phyloP scores from a whole-genome alignment of 2,888 invertebrate genomes.

The Drosophila austrosaltans region DNA sequence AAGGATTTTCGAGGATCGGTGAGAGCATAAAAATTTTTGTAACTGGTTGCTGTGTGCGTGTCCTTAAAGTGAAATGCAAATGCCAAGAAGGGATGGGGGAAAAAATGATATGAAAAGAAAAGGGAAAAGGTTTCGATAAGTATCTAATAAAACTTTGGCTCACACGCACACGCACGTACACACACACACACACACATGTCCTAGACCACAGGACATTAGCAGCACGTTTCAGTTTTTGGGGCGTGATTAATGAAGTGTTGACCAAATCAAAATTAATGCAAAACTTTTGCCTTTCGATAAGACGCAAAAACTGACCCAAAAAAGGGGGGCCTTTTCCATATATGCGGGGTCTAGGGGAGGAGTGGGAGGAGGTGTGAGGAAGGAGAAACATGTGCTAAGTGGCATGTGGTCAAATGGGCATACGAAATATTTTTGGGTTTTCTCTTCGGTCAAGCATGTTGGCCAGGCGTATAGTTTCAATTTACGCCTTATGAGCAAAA shows the following conservation, averaged over 20 bases:
- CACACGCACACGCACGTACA: constrained; percentile 37
- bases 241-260: constrained; percentile 83
- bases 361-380: constrained; percentile 23
- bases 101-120: constrained; percentile 15
- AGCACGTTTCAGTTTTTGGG: constrained; percentile 46
- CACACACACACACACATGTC: constrained; percentile 50
- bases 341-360: not conserved
- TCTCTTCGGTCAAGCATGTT: constrained; percentile 51
- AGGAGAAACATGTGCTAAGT: constrained; percentile 70
- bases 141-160: constrained; percentile 59
- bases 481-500: constrained; percentile 73
- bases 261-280: constrained; percentile 79
- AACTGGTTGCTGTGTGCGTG: constrained; percentile 67
- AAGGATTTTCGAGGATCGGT: constrained; percentile 54
- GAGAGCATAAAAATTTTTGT: constrained; percentile 46
- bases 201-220: constrained; percentile 62
- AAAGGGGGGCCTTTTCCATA: constrained; percentile 24
- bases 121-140: constrained; percentile 55
- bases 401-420: constrained; percentile 71
- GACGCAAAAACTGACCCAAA: constrained; percentile 57
- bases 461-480: constrained; percentile 64
- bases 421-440: constrained; percentile 32
- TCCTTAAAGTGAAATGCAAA: constrained; percentile 39
- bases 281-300: constrained; percentile 57
- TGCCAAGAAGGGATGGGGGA: constrained; percentile 14